Percentiles rank a stretch among this genome's conserved stretches.
Conservation (phyloP, 2,113 vertebrate species). For the Tragelaphus strepsiceros region DNA sequence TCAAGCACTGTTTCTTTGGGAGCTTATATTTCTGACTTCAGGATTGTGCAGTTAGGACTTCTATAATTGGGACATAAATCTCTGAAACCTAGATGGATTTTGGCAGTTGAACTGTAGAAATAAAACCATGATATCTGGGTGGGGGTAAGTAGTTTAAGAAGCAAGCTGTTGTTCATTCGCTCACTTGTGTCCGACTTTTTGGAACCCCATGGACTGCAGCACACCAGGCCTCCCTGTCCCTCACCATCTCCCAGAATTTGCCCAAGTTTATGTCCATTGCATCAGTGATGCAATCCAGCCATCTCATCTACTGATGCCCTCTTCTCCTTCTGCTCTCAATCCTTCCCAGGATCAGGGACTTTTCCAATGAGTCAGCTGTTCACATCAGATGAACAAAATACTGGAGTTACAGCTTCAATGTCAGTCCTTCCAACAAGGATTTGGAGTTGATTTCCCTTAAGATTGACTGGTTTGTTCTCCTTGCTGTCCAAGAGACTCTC, state of each 20-base stretch:
- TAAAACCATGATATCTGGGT: background rate
- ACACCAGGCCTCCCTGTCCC: background rate
- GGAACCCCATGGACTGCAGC: background rate
- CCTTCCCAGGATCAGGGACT: background rate
- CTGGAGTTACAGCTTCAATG: background rate
- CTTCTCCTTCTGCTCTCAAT: background rate
- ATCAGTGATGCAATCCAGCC: background rate
- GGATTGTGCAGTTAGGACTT: background rate
- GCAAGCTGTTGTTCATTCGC: background rate
- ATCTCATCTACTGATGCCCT: background rate
- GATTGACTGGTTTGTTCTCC: background rate
- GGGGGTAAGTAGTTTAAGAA: background rate
- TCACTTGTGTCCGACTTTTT: background rate
- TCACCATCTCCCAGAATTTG: background rate
- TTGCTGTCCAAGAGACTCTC: background rate
- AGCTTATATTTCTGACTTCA: constrained; percentile 13
- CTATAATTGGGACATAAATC: background rate
- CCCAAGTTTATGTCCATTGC: background rate
- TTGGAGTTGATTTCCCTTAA: background rate
- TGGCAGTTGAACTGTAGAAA: background rate
- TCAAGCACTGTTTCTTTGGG: background rate
- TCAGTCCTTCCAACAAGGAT: background rate
- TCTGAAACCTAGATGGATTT: background rate
- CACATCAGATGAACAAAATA: background rate
- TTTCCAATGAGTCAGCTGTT: background rate